Evolutionary conservation across 2,888 invertebrate species (phyloP).

Genomic region (Drosophila histrio): DNA sequence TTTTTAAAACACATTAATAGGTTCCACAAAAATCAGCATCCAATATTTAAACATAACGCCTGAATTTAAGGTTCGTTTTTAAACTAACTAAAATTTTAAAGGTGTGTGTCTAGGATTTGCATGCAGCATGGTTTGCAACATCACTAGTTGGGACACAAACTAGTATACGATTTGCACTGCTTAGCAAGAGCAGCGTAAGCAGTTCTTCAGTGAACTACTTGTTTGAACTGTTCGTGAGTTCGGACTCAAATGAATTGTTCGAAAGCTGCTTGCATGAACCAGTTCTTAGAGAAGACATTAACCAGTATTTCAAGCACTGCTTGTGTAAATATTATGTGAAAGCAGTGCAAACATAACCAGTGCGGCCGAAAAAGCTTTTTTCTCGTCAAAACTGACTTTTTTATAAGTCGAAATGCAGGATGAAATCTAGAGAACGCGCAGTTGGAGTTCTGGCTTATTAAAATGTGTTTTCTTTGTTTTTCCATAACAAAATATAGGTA

Average conservation of each 20-base stretch:
- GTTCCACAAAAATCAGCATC: not conserved
- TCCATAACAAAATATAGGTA: too few relatives aligned
- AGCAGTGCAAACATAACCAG: conserved; percentile 18
- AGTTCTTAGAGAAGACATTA: not conserved
- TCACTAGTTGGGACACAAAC: not conserved
- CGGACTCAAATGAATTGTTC: not conserved
- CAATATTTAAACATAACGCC: not conserved
- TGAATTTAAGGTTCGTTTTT: not conserved
- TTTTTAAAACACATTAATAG: not conserved
- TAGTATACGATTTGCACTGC: not conserved
- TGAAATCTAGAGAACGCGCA: too few relatives aligned
- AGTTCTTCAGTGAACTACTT: not conserved
- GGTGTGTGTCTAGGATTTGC: not conserved
- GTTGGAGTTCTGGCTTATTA: too few relatives aligned
- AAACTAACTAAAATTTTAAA: not conserved
- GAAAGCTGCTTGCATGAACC: not conserved
- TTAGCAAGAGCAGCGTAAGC: not conserved
- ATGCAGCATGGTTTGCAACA: not conserved
- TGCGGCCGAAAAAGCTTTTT: too few relatives aligned
- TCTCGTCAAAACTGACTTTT: too few relatives aligned
- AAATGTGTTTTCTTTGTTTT: too few relatives aligned
- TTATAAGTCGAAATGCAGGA: too few relatives aligned
- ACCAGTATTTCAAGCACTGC: conserved; percentile 10
- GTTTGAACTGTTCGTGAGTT: not conserved
- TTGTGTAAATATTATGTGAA: not conserved